phyloP scores from a whole-genome alignment of 2,888 invertebrate genomes.

The Ectemnius lituratus region DNA sequence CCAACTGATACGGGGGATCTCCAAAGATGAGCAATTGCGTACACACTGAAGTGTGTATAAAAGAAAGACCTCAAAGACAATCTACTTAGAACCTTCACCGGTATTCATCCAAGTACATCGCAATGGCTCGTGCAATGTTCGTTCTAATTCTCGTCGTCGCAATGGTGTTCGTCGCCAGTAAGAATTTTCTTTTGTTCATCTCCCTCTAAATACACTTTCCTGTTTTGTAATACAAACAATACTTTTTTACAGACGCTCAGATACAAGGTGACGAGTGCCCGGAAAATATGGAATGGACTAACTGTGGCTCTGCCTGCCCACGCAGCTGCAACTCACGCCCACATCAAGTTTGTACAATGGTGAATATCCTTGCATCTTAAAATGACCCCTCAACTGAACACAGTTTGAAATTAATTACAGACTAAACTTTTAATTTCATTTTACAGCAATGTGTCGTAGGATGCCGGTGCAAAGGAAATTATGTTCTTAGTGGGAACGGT shows the following conservation, averaged over 20 bases:
- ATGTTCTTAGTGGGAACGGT: too few relatives aligned
- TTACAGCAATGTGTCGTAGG: slow-evolving; percentile 36
- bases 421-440: slow-evolving; percentile 1
- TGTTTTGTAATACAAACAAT: not conserved
- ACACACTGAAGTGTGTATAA: too few relatives aligned
- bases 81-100: too few relatives aligned
- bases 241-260: too few relatives aligned
- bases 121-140: slow-evolving; percentile 15
- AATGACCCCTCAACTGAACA: not conserved
- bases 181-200: too few relatives aligned
- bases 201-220: not conserved
- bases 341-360: not conserved
- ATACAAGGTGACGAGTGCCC: not conserved
- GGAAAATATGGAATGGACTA: slow-evolving; percentile 3
- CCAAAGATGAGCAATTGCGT: too few relatives aligned
- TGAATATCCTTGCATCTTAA: not conserved
- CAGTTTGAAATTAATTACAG: too few relatives aligned
- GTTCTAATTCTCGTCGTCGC: slow-evolving; percentile 10
- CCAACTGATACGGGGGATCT: too few relatives aligned
- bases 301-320: slow-evolving; percentile 38
- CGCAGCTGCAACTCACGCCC: slow-evolving; percentile 1
- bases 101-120: not conserved
- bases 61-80: too few relatives aligned
- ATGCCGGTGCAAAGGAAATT: slow-evolving; percentile 32
- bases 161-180: not conserved